Evolutionary conservation across 2,113 vertebrate species (phyloP).

Genomic region (Hippoglossus stenolepis): DNA sequence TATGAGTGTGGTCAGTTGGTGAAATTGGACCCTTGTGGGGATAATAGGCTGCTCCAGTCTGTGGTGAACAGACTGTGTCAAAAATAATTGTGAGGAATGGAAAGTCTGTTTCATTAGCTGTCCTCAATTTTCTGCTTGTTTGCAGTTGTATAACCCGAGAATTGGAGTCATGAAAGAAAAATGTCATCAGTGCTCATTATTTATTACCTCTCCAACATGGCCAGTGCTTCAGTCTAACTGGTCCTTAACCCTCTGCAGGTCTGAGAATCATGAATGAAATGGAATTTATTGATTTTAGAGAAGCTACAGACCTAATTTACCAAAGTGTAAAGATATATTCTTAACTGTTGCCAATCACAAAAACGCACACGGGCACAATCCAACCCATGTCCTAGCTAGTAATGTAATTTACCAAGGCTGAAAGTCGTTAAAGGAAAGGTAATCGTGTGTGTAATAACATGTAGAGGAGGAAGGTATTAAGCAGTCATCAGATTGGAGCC

Average conservation of each 20-base stretch:
- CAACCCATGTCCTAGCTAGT: slow-evolving; percentile 14
- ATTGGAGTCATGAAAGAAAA: not conserved
- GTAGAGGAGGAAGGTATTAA: slow-evolving; percentile 21
- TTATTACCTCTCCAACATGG: not conserved
- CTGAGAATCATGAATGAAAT: slow-evolving; percentile 5
- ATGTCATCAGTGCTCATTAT: not conserved
- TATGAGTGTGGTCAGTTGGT: slow-evolving; percentile 13
- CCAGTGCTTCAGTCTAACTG: slow-evolving; percentile 13
- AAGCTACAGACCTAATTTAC: not conserved
- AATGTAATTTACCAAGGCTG: slow-evolving; percentile 20
- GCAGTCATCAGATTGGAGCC: slow-evolving; percentile 13
- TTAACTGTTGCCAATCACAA: not conserved
- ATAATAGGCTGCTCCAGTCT: slow-evolving; percentile 2
- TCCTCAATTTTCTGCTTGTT: not conserved
- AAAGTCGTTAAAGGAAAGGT: slow-evolving; percentile 35
- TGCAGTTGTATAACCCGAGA: not conserved
- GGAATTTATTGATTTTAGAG: not conserved
- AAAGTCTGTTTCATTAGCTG: slow-evolving; percentile 21
- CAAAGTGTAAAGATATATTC: not conserved
- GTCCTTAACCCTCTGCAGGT: slow-evolving; percentile 5
- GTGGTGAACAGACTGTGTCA: slow-evolving; percentile 14
- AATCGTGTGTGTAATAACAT: slow-evolving; percentile 53
- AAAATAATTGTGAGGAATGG: slow-evolving; percentile 8
- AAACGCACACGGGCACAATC: slow-evolving; percentile 4
- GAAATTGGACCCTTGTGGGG: not conserved